A percentile compares a stretch with the other conserved stretches of the same genome.
Conservation (phyloP, 2,888 invertebrate species). For the Incurvaria masculella region DNA sequence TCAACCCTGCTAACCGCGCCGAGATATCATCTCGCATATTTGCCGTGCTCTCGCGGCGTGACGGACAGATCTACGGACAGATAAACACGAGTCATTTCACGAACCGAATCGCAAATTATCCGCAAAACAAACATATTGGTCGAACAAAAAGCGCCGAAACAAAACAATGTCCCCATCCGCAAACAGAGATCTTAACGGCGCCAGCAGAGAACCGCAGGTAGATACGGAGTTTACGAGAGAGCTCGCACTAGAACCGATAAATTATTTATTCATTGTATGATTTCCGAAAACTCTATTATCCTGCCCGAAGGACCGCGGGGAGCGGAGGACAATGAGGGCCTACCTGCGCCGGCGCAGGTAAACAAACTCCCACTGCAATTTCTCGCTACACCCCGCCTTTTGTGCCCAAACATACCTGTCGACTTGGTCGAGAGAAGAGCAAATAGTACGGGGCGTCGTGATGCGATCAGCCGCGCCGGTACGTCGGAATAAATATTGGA, state of each 20-base stretch:
- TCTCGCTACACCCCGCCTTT: conserved; percentile 21
- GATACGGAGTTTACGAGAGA: conserved; percentile 29
- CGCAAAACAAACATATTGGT: conserved; percentile 39
- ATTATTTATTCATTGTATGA: conserved; percentile 50
- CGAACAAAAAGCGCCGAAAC: too few relatives aligned
- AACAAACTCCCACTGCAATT: conserved; percentile 30
- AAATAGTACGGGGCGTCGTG: conserved; percentile 24
- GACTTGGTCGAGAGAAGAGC: conserved; percentile 26
- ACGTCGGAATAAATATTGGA: conserved; percentile 44
- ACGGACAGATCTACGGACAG: not conserved
- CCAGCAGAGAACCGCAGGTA: not conserved
- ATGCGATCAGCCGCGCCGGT: not conserved
- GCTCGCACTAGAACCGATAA: conserved; percentile 44
- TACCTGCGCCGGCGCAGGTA: not conserved
- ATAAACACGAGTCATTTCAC: not conserved
- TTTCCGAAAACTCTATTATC: conserved; percentile 54
- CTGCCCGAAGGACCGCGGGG: conserved; percentile 9
- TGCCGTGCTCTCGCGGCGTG: not conserved
- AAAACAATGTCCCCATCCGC: not conserved
- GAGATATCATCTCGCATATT: too few relatives aligned
- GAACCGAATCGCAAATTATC: conserved; percentile 41
- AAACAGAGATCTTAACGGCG: not conserved
- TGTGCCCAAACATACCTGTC: conserved; percentile 49
- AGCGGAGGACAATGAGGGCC: not conserved
- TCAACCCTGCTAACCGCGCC: not conserved